Evolutionary conservation across 1,140 invertebrate species (phyloP).

Genomic region (Himalopsyche phryganea): DNA sequence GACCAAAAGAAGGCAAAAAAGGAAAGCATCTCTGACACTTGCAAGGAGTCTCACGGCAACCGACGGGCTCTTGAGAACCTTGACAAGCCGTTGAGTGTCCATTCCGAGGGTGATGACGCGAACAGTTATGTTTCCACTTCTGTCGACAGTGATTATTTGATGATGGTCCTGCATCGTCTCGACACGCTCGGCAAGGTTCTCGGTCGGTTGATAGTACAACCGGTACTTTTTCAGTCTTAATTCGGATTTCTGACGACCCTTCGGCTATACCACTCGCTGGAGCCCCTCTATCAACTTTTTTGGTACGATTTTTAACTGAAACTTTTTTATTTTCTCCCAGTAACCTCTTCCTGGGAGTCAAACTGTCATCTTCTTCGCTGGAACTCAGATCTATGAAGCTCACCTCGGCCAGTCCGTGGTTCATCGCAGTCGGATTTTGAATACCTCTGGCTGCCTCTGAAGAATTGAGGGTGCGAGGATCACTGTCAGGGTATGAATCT

Average conservation of each 20-base stretch:
- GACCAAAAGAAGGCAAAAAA: conserved; percentile 14
- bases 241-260: conserved; percentile 3
- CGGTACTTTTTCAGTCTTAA: conserved; percentile 2
- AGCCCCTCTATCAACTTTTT: conserved; percentile 6
- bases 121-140: conserved; percentile 13
- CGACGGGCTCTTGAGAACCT: conserved; percentile 1
- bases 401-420: conserved; percentile 6
- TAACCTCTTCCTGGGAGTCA: conserved; percentile 39
- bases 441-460: neutral
- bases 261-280: neutral
- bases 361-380: conserved; percentile 46
- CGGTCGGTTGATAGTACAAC: neutral
- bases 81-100: conserved; percentile 2
- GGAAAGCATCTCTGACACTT: conserved; percentile 29
- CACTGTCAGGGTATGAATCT: neutral
- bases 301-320: conserved; percentile 10
- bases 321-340: conserved; percentile 31
- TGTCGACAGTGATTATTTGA: conserved; percentile 2
- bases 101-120: neutral
- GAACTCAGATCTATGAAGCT: conserved; percentile 49
- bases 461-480: neutral
- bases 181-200: conserved; percentile 1
- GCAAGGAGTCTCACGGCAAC: conserved; percentile 19
- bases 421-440: neutral
- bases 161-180: neutral